phyloP scores from a whole-genome alignment of 2,113 vertebrate genomes.

The Gallinago jamesoni region DNA sequence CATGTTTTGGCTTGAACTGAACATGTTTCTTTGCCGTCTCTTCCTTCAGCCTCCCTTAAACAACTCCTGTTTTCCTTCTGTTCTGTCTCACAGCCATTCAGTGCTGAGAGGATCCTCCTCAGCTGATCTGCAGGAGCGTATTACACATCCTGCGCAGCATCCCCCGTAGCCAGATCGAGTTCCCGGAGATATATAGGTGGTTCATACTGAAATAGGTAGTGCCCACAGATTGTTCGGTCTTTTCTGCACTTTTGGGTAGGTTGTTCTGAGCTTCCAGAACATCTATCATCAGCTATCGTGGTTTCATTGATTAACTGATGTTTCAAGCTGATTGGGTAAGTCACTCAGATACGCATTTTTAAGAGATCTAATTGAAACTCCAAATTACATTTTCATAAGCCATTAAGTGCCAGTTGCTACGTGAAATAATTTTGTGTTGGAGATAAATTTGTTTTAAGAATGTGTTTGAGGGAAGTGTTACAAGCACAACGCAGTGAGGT shows the following conservation, averaged over 20 bases:
- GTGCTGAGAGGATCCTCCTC: background rate
- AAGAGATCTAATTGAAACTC: constrained; percentile 23
- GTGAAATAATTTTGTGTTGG: background rate
- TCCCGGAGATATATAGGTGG: background rate
- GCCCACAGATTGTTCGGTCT: background rate
- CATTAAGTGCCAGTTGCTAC: background rate
- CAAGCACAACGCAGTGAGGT: background rate
- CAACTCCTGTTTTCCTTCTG: background rate
- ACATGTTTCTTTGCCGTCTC: background rate
- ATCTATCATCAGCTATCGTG: background rate
- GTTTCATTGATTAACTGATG: background rate
- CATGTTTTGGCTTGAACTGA: constrained; percentile 28
- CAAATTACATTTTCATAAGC: constrained; percentile 23
- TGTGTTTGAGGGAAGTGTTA: background rate
- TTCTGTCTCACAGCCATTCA: background rate
- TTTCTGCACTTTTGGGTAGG: background rate
- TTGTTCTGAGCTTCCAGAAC: background rate
- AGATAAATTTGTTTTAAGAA: background rate
- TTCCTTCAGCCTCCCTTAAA: background rate
- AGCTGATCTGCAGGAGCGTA: background rate
- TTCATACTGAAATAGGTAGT: background rate
- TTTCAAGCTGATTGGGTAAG: background rate
- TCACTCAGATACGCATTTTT: constrained; percentile 14
- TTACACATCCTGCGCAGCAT: background rate
- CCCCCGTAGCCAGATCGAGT: background rate